Evolutionary conservation across 2,113 vertebrate genomes (phyloP).

Genomic region (Nibea coibor): DNA sequence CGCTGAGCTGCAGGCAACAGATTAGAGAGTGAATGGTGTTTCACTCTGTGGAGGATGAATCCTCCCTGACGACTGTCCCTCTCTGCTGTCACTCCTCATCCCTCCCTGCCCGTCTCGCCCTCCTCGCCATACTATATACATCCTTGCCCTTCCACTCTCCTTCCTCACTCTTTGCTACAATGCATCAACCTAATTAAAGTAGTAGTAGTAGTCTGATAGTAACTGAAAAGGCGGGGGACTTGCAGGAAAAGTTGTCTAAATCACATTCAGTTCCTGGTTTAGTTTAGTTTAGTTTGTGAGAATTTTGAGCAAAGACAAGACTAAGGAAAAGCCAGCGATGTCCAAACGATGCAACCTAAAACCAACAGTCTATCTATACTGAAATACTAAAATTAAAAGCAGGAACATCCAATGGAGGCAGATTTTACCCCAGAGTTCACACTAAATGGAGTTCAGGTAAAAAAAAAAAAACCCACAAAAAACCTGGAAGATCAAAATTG

Average conservation of each 20-base stretch:
- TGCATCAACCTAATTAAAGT: constrained; percentile 29
- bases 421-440: not conserved
- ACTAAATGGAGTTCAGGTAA: not conserved
- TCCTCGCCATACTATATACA: constrained; percentile 20
- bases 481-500: not conserved
- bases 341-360: not conserved
- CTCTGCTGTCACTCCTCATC: constrained; percentile 52
- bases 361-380: not conserved
- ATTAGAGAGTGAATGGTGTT: constrained; percentile 67
- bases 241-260: not conserved
- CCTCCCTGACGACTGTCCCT: constrained; percentile 53
- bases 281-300: not conserved
- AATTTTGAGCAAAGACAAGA: too few relatives aligned
- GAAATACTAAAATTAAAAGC: not conserved
- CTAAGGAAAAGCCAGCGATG: not conserved
- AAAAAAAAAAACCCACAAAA: not conserved
- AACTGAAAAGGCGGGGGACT: not conserved
- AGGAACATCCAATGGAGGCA: not conserved
- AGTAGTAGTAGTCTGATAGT: not conserved
- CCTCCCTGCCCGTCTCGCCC: constrained; percentile 9
- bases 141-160: constrained; percentile 23
- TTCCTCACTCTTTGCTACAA: constrained; percentile 11
- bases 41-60: constrained; percentile 57
- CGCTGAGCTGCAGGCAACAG: constrained; percentile 61
- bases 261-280: not conserved